phyloP scores from a whole-genome alignment of 2,113 vertebrate genomes.

The Ranitomeya imitator region DNA sequence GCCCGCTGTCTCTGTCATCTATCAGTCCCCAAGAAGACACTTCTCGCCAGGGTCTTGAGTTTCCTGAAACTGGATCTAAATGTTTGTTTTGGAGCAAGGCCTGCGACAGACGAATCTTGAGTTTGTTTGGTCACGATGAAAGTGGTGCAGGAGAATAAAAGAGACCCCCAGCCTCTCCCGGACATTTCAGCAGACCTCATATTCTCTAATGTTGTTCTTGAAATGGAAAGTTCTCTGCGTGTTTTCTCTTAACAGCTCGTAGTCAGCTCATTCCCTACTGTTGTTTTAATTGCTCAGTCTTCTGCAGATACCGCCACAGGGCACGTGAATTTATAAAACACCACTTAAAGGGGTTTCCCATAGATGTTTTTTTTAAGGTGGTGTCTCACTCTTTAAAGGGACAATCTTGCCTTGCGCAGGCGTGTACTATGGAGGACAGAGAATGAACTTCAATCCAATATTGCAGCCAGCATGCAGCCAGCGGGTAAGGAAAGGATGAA shows the following conservation, averaged over 20 bases:
- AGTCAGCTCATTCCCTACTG: background rate
- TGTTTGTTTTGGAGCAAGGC: slow-evolving; percentile 60
- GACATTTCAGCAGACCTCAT: background rate
- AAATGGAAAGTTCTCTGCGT: slow-evolving; percentile 12
- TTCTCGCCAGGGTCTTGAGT: slow-evolving; percentile 48
- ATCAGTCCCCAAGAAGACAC: slow-evolving; percentile 59
- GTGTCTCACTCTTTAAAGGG: no score
- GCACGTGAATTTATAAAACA: background rate
- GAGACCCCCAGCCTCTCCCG: slow-evolving; percentile 1
- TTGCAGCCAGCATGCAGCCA: no score
- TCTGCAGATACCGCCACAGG: background rate
- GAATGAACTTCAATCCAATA: no score
- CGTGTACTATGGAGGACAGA: no score
- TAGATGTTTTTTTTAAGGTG: no score
- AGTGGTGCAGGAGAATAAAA: background rate
- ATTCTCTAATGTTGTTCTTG: slow-evolving; percentile 4
- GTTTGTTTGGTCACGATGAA: slow-evolving; percentile 28
- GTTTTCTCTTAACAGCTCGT: slow-evolving; percentile 5
- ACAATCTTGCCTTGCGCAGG: no score
- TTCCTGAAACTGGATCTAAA: slow-evolving; percentile 62
- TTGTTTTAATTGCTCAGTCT: background rate
- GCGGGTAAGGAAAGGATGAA: no score
- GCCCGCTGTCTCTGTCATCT: slow-evolving; percentile 50
- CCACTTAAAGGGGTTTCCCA: background rate
- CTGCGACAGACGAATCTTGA: slow-evolving; percentile 36